These are phyloP conservation scores for Subanguina moxae DNA, from an alignment of 1,140 invertebrate genomes.

Conservation along the genomic window DNA sequence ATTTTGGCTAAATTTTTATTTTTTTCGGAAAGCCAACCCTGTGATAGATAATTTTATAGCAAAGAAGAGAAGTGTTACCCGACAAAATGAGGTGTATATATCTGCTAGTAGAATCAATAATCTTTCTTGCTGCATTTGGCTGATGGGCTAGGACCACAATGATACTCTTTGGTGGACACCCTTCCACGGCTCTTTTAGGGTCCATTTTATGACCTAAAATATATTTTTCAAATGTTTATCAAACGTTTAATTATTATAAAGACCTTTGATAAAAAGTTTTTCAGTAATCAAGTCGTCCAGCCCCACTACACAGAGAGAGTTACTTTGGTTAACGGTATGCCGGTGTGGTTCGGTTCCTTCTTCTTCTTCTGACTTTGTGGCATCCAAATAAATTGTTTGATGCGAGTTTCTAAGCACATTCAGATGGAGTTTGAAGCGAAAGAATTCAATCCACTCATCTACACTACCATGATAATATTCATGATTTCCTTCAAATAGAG, in stretches of 20 bases:
- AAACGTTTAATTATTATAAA: neutral
- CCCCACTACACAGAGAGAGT: slow-evolving; percentile 35
- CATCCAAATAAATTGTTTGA: slow-evolving; percentile 10
- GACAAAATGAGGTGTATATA: slow-evolving; percentile 36
- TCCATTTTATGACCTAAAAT: slow-evolving; percentile 37
- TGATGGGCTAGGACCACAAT: slow-evolving; percentile 41
- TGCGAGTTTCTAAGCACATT: slow-evolving; percentile 30
- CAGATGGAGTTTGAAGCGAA: slow-evolving; percentile 28
- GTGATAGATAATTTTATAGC: neutral
- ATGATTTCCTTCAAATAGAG: slow-evolving; percentile 10
- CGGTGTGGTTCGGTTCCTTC: neutral
- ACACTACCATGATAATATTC: slow-evolving; percentile 41
- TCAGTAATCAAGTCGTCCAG: slow-evolving; percentile 40
- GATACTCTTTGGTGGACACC: slow-evolving; percentile 25
- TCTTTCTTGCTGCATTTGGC: slow-evolving; percentile 38
- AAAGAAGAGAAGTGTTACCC: slow-evolving; percentile 17
- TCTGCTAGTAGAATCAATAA: slow-evolving; percentile 22
- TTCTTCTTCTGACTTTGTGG: neutral
- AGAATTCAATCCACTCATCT: slow-evolving; percentile 43
- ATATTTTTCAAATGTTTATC: neutral
- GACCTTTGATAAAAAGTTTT: slow-evolving; percentile 23
- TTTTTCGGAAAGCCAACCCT: neutral
- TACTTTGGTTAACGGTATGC: neutral
- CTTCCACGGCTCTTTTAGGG: slow-evolving; percentile 28
- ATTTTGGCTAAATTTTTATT: too few relatives aligned